phyloP scores from a whole-genome alignment of 2,797 vertebrate species.

The Gymnoscopelus braueri region DNA sequence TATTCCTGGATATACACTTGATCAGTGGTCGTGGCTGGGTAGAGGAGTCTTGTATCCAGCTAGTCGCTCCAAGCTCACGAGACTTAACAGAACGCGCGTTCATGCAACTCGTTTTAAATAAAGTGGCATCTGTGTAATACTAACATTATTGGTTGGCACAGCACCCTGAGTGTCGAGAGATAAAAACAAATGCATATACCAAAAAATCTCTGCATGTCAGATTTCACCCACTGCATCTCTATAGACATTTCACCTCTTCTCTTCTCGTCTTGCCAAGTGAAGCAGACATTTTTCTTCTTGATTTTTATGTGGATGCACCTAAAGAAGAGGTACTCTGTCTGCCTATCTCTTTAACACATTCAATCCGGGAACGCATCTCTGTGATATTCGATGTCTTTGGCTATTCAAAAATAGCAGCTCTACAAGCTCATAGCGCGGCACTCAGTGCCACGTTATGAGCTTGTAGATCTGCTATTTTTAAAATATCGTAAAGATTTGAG shows the following conservation, averaged over 20 bases:
- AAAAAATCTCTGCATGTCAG: background rate
- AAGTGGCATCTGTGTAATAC: slow-evolving; percentile 2
- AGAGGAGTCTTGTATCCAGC: background rate
- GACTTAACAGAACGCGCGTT: slow-evolving; percentile 7
- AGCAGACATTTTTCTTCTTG: slow-evolving; percentile 11
- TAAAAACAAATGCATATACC: too few relatives aligned
- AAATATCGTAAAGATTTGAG: too few relatives aligned
- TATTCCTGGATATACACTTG: slow-evolving; percentile 7
- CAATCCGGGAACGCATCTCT: too few relatives aligned
- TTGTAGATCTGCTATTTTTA: too few relatives aligned
- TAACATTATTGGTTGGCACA: slow-evolving; percentile 2
- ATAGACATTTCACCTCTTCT: slow-evolving; percentile 14
- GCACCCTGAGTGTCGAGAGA: slow-evolving; percentile 11
- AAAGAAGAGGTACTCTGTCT: background rate
- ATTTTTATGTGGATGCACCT: slow-evolving; percentile 4
- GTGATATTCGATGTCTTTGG: too few relatives aligned
- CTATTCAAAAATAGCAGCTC: too few relatives aligned
- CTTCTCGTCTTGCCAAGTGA: slow-evolving; percentile 11
- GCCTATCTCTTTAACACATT: background rate
- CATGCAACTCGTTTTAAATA: slow-evolving; percentile 13
- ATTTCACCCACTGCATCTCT: slow-evolving; percentile 25
- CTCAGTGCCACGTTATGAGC: too few relatives aligned
- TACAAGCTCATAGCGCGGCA: too few relatives aligned
- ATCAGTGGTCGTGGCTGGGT: slow-evolving; percentile 15
- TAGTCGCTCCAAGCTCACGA: slow-evolving; percentile 9